These are phyloP conservation scores for Lichenostomus cassidix DNA, from an alignment of 2,113 vertebrate genomes.

Conservation along the genomic window DNA sequence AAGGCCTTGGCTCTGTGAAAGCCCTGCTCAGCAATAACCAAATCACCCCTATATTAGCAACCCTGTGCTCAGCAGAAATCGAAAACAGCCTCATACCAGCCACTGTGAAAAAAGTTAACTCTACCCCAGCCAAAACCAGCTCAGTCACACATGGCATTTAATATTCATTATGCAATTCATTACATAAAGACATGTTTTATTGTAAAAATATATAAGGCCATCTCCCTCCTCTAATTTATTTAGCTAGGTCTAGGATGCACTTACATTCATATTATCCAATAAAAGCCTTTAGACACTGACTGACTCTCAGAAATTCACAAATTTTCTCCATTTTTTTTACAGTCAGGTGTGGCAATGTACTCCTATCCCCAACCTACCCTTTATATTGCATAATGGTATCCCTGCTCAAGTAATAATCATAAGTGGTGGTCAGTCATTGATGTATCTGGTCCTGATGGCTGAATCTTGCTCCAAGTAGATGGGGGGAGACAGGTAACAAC, in stretches of 20 bases:
- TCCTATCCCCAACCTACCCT: not conserved
- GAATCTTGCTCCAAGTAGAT: no score
- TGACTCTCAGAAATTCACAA: not conserved
- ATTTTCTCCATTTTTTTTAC: not conserved
- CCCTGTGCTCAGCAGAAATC: not conserved
- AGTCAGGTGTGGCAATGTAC: not conserved
- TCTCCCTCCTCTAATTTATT: not conserved
- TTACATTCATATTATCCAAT: not conserved
- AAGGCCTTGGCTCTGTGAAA: not conserved
- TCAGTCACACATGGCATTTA: not conserved
- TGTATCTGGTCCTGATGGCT: not conserved
- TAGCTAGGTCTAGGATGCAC: not conserved
- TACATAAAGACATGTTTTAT: not conserved
- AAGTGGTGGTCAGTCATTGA: not conserved
- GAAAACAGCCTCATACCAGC: not conserved
- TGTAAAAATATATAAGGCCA: not conserved
- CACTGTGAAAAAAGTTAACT: not conserved
- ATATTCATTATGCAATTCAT: not conserved
- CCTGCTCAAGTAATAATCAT: not conserved
- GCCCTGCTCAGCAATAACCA: not conserved
- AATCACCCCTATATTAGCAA: fast-evolving
- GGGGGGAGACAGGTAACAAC: not conserved
- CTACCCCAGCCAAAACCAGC: not conserved
- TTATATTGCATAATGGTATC: not conserved
- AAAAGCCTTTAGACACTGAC: not conserved